Base-by-base conservation (phyloP, 2,797 vertebrate genomes). In the Danio albolineatus region DNA sequence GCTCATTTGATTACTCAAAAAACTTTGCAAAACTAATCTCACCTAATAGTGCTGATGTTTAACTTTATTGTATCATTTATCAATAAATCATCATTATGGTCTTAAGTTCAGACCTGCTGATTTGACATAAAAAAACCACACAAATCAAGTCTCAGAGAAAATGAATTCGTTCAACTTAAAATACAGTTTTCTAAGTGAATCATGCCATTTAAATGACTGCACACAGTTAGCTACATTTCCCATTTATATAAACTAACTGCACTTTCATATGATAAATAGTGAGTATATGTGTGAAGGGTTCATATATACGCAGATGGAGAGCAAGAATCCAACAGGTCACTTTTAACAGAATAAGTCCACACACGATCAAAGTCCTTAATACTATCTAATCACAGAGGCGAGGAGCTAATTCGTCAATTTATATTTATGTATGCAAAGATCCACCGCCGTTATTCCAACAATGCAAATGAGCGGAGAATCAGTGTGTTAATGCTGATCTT, bases 371-470 rank as follows among this genome's bases (percentile, higher is more conserved):
- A 82, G 70, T 57, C 51, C 49, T 79, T 72, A 86, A 66, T 70
- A 62, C 21, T 75, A 14, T 54, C 60, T 77, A 84, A 86, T 84
- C 83, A 85, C 67, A 79, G 65, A 60, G 53, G 19, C 16, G 53
- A 80, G 44, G 73, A 79, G 62, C 62, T 85, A 84, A 83, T 83
- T 86, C 81, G 43, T 74, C 73, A 66, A 84, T 86, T 85, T 86
- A 75, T 81, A 85, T 84, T 82, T 79, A 83, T 84, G n/a, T 77
- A 83, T 88, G 79, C 84, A 86, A 83, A 82, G 53, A 80, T 38
- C 60, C 76, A 62, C 49, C 65, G 4, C 36, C 14, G 19, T 57
- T 43, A 72, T 74, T 83, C 80, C 80, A 81, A 77, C 54, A 71
- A 86, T 84, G 86, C 86, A 88, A 88, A 80, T 80, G 9, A 84